Conservation (phyloP, 2,797 vertebrate species). For the Eidolon dupreanum region DNA sequence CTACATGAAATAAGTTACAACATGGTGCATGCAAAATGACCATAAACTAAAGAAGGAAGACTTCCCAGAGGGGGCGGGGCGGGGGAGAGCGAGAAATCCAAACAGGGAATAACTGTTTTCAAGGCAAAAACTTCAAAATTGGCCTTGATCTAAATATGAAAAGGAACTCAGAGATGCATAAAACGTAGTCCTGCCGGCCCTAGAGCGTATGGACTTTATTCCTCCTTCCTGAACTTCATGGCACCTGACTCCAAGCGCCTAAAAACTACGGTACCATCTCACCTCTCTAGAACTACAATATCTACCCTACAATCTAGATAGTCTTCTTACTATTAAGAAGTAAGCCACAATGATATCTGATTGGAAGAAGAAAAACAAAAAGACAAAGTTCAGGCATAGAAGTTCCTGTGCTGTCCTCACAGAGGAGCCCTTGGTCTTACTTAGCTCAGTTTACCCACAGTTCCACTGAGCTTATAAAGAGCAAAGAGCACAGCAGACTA, state of each 20-base stretch:
- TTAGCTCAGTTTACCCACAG: background rate
- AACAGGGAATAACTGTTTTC: background rate
- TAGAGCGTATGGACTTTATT: background rate
- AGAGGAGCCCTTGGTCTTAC: background rate
- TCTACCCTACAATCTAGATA: background rate
- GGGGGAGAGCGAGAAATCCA: background rate
- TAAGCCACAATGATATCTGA: background rate
- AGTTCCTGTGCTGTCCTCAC: background rate
- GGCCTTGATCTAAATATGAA: background rate
- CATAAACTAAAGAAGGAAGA: background rate
- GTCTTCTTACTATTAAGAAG: background rate
- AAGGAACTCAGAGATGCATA: background rate
- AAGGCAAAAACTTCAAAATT: background rate
- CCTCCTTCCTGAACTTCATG: background rate
- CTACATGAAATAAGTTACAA: background rate
- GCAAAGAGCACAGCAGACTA: background rate
- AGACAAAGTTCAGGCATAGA: background rate
- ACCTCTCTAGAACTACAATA: background rate
- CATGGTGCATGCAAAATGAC: background rate
- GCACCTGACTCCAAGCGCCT: background rate
- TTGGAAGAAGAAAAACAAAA: background rate
- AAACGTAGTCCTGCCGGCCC: background rate
- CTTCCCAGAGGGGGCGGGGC: background rate
- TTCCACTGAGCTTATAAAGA: background rate
- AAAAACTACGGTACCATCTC: background rate